Conservation (phyloP, 2,113 vertebrate species). For the human (Homo sapiens) region GRCh38 chr2:96070501-96071000, state of each 20-base stretch:
- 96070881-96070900: neutral
- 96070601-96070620: neutral
- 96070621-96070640: neutral
- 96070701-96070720: neutral
- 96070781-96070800: neutral
- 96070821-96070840: neutral
- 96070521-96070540: neutral
- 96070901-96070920: neutral
- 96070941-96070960: fast-evolving
- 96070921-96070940: neutral
- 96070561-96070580: neutral
- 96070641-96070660: fast-evolving
- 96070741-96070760: fast-evolving
- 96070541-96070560: neutral
- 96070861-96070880: neutral
- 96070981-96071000: neutral
- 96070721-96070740: fast-evolving
- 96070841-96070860: neutral
- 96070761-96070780: neutral
- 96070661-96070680: neutral
- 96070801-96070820: neutral
- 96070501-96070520: neutral
- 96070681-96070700: neutral
- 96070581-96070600: neutral
- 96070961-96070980: neutral